Evolutionary conservation across 2,888 invertebrate species (phyloP).

Genomic region (Pomacea canaliculata): DNA sequence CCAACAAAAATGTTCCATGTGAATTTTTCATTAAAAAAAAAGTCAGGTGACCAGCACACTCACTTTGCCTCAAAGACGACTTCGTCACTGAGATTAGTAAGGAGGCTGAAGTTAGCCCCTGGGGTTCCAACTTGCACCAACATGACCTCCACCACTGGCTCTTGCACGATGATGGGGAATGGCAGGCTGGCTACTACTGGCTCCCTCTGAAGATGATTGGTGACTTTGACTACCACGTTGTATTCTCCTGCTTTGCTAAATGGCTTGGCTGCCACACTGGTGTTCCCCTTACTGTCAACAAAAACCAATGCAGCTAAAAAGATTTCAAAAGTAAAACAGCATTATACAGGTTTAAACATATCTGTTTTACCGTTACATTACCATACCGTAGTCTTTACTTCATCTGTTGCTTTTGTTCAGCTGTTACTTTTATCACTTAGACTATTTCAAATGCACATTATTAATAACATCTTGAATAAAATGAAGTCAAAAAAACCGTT

Average conservation of each 20-base stretch:
- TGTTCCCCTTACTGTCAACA: conserved; percentile 41
- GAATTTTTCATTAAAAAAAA: no score
- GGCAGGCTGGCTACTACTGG: conserved; percentile 46
- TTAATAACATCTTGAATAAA: no score
- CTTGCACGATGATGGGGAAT: conserved; percentile 43
- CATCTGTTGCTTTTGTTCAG: no score
- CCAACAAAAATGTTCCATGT: no score
- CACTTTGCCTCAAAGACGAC: conserved; percentile 46
- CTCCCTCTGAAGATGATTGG: conserved; percentile 47
- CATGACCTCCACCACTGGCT: not conserved
- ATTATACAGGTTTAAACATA: not conserved
- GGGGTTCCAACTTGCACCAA: conserved; percentile 3
- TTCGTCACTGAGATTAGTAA: conserved; percentile 28
- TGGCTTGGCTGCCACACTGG: conserved; percentile 45
- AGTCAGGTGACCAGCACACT: conserved; percentile 2
- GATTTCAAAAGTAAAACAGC: not conserved
- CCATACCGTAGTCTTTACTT: no score
- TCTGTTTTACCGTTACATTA: no score
- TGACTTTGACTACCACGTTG: conserved; percentile 47
- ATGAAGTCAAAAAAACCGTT: no score
- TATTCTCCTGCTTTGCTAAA: conserved; percentile 47
- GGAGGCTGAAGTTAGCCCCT: conserved; percentile 18
- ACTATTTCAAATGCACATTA: no score
- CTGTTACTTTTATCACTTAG: no score
- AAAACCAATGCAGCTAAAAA: not conserved